phyloP scores from a whole-genome alignment of 1,140 invertebrate species.

The Drosophila arizonae region DNA sequence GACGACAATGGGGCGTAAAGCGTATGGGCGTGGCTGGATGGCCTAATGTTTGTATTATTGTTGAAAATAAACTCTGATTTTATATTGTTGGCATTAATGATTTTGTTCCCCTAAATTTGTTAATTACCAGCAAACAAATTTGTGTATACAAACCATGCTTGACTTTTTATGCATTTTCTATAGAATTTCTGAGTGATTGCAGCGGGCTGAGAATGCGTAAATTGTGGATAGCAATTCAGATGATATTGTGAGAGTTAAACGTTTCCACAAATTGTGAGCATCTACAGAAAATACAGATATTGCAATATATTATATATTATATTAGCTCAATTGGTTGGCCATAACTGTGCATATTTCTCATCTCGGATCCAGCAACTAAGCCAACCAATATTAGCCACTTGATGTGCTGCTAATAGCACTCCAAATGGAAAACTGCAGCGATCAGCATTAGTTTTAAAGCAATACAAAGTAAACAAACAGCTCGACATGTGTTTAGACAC shows the following conservation, averaged over 20 bases:
- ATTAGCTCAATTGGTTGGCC: not conserved
- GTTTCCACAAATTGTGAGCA: not conserved
- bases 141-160: slow-evolving; percentile 77
- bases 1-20: slow-evolving; percentile 33
- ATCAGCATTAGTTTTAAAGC: slow-evolving; percentile 74
- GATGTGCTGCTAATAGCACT: slow-evolving; percentile 22
- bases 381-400: slow-evolving; percentile 9
- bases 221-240: slow-evolving; percentile 14
- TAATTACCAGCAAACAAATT: slow-evolving; percentile 80
- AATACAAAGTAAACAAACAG: slow-evolving; percentile 70
- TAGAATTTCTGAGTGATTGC: slow-evolving; percentile 75
- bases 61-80: slow-evolving; percentile 80
- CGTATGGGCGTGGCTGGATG: slow-evolving; percentile 25
- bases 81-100: slow-evolving; percentile 80
- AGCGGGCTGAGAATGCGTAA: slow-evolving; percentile 4
- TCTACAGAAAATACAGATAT: not conserved
- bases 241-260: not conserved
- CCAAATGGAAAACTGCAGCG: slow-evolving; percentile 54
- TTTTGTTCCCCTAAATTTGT: slow-evolving; percentile 81
- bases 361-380: not conserved
- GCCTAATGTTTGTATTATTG: slow-evolving; percentile 77
- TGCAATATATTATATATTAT: not conserved
- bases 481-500: slow-evolving; percentile 62
- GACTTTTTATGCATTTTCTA: slow-evolving; percentile 77
- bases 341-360: not conserved